Percentiles rank a stretch among this genome's conserved stretches.
These are phyloP conservation scores for Gadus chalcogrammus DNA, from an alignment of 2,113 vertebrate genomes.

Conservation along the genomic window DNA sequence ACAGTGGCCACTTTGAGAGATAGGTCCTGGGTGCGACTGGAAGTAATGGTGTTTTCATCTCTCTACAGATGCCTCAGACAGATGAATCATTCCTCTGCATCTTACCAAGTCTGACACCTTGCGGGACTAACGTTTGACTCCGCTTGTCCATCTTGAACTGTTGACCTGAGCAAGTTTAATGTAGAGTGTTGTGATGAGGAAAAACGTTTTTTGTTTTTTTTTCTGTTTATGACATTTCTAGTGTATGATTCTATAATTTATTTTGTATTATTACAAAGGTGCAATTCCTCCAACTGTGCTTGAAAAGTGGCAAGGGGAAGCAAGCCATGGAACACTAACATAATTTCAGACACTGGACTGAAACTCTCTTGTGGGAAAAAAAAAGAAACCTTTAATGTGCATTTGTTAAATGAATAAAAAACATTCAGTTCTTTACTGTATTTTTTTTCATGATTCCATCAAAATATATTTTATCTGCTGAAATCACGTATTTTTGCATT, in stretches of 20 bases:
- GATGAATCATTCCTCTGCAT: conserved; percentile 72
- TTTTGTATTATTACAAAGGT: conserved; percentile 41
- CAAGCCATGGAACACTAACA: conserved; percentile 40
- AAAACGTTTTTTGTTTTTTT: conserved; percentile 29
- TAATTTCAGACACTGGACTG: conserved; percentile 44
- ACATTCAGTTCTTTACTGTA: conserved; percentile 51
- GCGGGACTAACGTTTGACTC: conserved; percentile 60
- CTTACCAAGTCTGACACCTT: conserved; percentile 73
- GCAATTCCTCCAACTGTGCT: conserved; percentile 44
- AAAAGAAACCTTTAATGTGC: conserved; percentile 68
- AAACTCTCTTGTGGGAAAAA: conserved; percentile 28
- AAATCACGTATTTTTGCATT: conserved; percentile 31
- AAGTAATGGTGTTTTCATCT: conserved; percentile 73
- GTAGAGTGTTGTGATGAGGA: conserved; percentile 59
- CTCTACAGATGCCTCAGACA: conserved; percentile 77
- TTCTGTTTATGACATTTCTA: conserved; percentile 4
- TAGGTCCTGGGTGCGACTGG: conserved; percentile 25
- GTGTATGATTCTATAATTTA: conserved; percentile 42
- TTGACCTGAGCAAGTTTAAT: conserved; percentile 53
- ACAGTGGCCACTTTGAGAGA: conserved; percentile 34
- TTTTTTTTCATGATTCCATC: conserved; percentile 42
- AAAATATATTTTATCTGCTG: conserved; percentile 44
- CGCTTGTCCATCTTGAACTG: conserved; percentile 58
- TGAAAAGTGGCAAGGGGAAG: conserved; percentile 39
- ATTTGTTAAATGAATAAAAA: conserved; percentile 43